A percentile compares a stretch with the other conserved stretches of the same genome.
Evolutionary conservation across 2,888 invertebrate species (phyloP).

Genomic region (Ectemnius lituratus): DNA sequence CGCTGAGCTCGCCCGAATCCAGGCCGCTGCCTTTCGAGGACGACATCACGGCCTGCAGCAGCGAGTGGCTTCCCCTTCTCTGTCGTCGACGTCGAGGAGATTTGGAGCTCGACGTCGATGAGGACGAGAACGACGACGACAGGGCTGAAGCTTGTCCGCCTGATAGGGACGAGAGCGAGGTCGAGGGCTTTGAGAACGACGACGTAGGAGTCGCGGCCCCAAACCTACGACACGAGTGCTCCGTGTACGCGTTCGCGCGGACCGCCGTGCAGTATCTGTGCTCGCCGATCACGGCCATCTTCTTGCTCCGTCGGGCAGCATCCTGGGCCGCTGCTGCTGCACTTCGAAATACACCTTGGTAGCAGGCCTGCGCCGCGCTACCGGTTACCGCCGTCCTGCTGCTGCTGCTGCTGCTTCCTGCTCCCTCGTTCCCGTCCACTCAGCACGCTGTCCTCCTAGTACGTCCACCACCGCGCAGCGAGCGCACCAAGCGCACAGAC

Average conservation of each 20-base stretch:
- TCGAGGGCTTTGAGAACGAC: slow-evolving; percentile 35
- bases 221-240: slow-evolving; percentile 59
- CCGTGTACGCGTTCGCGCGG: slow-evolving; percentile 66
- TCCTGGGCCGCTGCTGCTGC: slow-evolving; percentile 65
- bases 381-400: slow-evolving; percentile 43
- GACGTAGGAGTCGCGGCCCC: slow-evolving; percentile 52
- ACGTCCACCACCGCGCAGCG: slow-evolving; percentile 28
- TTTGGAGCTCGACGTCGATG: slow-evolving; percentile 21
- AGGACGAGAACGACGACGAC: slow-evolving; percentile 9
- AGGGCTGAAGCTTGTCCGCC: slow-evolving; percentile 8
- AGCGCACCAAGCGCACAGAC: slow-evolving; percentile 30
- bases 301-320: slow-evolving; percentile 69
- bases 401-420: slow-evolving; percentile 3
- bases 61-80: slow-evolving; percentile 39
- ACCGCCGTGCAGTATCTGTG: slow-evolving; percentile 67
- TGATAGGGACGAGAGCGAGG: slow-evolving; percentile 23
- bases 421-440: slow-evolving; percentile 7
- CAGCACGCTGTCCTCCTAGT: slow-evolving; percentile 31
- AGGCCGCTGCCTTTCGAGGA: slow-evolving; percentile 63
- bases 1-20: slow-evolving; percentile 67
- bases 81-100: slow-evolving; percentile 29
- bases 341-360: slow-evolving; percentile 57
- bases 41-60: slow-evolving; percentile 62
- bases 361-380: slow-evolving; percentile 29
- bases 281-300: slow-evolving; percentile 76